These are phyloP conservation scores for Rhabdophis nuchalis DNA, from an alignment of 2,797 vertebrate species.

Conservation along the genomic window DNA sequence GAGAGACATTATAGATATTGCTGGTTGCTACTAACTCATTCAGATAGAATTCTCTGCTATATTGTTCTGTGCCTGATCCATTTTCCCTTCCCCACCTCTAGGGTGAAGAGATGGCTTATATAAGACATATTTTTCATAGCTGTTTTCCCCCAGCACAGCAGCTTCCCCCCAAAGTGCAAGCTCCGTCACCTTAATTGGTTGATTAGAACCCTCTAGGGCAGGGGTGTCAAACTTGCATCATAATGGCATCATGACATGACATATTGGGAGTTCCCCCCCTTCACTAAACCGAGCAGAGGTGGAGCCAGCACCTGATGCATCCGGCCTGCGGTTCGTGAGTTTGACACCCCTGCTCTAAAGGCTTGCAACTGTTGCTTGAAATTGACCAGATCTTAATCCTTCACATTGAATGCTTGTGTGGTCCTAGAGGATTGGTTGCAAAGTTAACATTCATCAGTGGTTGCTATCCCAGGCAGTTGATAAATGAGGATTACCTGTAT, in stretches of 20 bases:
- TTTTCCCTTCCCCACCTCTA: background rate
- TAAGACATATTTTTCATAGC: background rate
- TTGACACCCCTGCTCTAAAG: background rate
- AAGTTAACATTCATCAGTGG: background rate
- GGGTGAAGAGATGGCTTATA: background rate
- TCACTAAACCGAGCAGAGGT: too few species aligned
- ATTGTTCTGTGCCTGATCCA: background rate
- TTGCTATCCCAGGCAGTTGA: background rate
- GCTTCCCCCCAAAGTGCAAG: background rate
- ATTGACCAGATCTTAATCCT: background rate
- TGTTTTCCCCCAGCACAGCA: background rate
- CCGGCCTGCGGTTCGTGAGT: too few species aligned
- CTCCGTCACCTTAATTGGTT: background rate
- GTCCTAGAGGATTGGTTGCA: background rate
- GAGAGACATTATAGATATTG: background rate
- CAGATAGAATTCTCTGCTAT: background rate
- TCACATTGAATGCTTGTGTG: background rate
- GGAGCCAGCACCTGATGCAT: too few species aligned
- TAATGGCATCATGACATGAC: too few species aligned
- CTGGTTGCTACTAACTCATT: background rate
- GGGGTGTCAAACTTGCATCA: too few species aligned
- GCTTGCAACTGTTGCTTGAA: background rate
- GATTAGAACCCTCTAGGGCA: background rate
- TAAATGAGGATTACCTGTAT: background rate
- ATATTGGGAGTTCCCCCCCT: too few species aligned